Evolutionary conservation across 2,113 vertebrate species (phyloP).

Genomic region (Oceanites oceanicus): DNA sequence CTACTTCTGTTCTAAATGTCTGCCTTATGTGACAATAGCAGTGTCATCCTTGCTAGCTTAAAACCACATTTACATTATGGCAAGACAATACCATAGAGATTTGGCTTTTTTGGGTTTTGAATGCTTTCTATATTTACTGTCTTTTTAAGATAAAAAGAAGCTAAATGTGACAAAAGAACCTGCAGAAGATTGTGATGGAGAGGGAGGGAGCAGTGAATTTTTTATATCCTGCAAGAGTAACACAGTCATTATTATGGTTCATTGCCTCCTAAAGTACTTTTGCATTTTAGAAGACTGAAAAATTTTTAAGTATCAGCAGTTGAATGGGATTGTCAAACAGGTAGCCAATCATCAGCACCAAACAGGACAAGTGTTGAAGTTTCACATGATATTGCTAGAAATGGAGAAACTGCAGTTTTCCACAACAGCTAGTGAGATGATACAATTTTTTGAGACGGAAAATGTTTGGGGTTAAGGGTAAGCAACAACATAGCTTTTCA

Average conservation of each 20-base stretch:
- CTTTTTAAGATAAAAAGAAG: background rate
- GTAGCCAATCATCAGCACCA: background rate
- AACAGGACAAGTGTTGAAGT: fast-evolving
- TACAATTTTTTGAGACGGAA: background rate
- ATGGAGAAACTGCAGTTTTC: background rate
- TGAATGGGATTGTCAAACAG: background rate
- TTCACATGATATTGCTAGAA: background rate
- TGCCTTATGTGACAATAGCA: background rate
- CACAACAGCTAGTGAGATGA: background rate
- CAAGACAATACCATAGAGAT: background rate
- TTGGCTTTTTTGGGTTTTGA: background rate
- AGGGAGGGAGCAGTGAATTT: background rate
- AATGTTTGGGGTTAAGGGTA: background rate
- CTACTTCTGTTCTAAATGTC: background rate
- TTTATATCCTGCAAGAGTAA: background rate
- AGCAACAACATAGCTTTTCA: background rate
- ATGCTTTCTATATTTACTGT: background rate
- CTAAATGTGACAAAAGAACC: background rate
- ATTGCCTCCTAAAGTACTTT: background rate
- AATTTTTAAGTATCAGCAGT: background rate
- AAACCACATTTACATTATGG: background rate
- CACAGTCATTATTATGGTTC: background rate
- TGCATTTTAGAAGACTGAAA: background rate
- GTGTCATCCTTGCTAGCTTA: background rate
- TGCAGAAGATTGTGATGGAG: background rate